Percentiles rank a stretch among this genome's conserved stretches.
These are phyloP conservation scores for Nematostella vectensis DNA, from an alignment of 92 coral and sea anemone genomes.

Conservation along the genomic window DNA sequence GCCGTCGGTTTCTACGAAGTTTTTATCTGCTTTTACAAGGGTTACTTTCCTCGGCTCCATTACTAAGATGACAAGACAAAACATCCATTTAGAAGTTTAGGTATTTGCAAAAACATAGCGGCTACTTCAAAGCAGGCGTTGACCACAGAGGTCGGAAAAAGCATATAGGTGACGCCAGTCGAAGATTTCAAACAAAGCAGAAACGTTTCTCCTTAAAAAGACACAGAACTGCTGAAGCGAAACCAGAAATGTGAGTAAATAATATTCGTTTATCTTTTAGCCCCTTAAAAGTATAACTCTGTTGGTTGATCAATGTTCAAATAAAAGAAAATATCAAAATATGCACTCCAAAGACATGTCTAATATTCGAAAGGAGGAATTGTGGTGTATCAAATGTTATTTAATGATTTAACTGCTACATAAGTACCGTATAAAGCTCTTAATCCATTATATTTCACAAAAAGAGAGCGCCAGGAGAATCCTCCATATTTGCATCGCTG, in stretches of 20 bases:
- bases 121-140: conserved; percentile 22
- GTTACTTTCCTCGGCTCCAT: conserved; percentile 9
- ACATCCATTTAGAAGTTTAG: conserved; percentile 25
- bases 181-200: conserved; percentile 1
- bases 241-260: not conserved
- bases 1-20: not conserved
- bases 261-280: too few species aligned
- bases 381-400: not conserved
- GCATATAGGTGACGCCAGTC: not conserved
- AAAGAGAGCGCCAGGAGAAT: too few species aligned
- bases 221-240: not conserved
- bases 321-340: too few species aligned
- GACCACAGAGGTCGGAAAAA: conserved; percentile 23
- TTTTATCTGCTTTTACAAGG: not conserved
- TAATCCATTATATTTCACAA: not conserved
- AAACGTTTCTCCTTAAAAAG: not conserved
- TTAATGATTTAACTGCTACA: conserved; percentile 6
- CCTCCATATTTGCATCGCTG: too few species aligned
- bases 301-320: too few species aligned
- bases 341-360: not conserved
- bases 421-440: not conserved
- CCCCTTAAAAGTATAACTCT: too few species aligned
- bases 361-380: not conserved
- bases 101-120: conserved; percentile 30
- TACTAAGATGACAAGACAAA: conserved; percentile 17